phyloP scores from a whole-genome alignment of 1,140 invertebrate genomes.

The Drosophila fuyamai region DNA sequence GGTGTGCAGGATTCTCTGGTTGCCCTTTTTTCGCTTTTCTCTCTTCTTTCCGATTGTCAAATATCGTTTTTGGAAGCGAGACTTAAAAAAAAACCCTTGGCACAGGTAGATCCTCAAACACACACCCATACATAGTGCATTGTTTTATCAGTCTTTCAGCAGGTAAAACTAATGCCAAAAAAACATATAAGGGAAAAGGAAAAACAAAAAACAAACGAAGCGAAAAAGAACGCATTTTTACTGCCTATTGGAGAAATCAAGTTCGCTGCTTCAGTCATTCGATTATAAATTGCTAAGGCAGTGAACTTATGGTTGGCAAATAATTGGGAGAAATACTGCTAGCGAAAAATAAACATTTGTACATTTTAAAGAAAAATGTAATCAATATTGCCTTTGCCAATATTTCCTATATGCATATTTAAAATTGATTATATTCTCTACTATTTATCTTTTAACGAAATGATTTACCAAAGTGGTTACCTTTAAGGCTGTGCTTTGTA shows the following conservation, averaged over 20 bases:
- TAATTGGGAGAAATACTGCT: background rate
- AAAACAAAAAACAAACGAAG: slow-evolving; percentile 23
- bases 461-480: too few relatives aligned
- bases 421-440: too few relatives aligned
- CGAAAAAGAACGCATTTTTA: slow-evolving; percentile 4
- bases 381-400: too few relatives aligned
- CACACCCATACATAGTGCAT: slow-evolving; percentile 46
- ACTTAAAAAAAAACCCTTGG: slow-evolving; percentile 53
- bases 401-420: too few relatives aligned
- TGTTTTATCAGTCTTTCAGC: slow-evolving; percentile 62
- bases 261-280: slow-evolving; percentile 9
- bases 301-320: slow-evolving; percentile 30
- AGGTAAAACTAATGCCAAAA: slow-evolving; percentile 76
- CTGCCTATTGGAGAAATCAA: slow-evolving; percentile 47
- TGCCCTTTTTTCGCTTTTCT: slow-evolving; percentile 27
- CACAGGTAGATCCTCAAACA: slow-evolving; percentile 59
- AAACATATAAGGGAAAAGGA: slow-evolving; percentile 8
- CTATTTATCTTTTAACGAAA: too few relatives aligned
- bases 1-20: slow-evolving; percentile 54
- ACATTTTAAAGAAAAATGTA: too few relatives aligned
- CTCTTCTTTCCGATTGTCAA: slow-evolving; percentile 74
- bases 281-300: slow-evolving; percentile 49
- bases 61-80: slow-evolving; percentile 48
- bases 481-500: too few relatives aligned
- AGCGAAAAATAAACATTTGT: too few relatives aligned